Evolutionary conservation across 2,113 vertebrate species (phyloP), one percentile per base, ranked within the genome.

Genomic region (Polyodon spathula): DNA sequence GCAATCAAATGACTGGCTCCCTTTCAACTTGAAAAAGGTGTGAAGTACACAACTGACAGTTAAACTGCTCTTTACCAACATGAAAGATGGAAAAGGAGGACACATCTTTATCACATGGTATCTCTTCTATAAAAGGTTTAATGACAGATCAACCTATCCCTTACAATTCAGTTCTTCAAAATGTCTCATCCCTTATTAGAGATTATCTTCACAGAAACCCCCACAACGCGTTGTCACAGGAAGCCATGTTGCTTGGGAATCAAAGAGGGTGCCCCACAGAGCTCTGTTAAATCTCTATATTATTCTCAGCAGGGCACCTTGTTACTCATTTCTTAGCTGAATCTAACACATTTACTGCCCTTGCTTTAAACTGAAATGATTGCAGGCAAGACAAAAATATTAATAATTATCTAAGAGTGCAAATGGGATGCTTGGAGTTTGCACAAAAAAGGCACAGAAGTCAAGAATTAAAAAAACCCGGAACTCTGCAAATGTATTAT

Each of bases 221-320:
- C 3, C 37, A 16, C 14, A 58, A 43, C 40, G 40, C 4, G 12
- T 41, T n/a, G 12, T 40, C 40, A 14, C 37, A 39, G 56, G 15
- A 15, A 43, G 42, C 40, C n/a, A 14, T 15, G 27, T 40, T 60
- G n/a, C 59, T 39, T 11, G 8, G 50, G 50, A 61, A 61, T 61
- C 59, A 40, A 60, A 60, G 59, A 40, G 44, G 46, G 6, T 51
- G 48, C 44, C 59, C 59, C 59, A 61, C 48, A 61, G 44, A 7
- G 38, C 44, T 8, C 46, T 14, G 48, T 39, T 52, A 53, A 61
- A 61, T 53, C 50, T 54, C 39, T 27, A 61, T 17, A 17, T 52
- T 51, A 54, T 41, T 14, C 37, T 27, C 60, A 17, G 60, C 40
- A 16, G 43, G 60, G 40, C 40, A 48, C 39, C 60, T 42, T 16